phyloP scores from a whole-genome alignment of 2,888 invertebrate genomes.

The Imbricaverruca yamaguchii region DNA sequence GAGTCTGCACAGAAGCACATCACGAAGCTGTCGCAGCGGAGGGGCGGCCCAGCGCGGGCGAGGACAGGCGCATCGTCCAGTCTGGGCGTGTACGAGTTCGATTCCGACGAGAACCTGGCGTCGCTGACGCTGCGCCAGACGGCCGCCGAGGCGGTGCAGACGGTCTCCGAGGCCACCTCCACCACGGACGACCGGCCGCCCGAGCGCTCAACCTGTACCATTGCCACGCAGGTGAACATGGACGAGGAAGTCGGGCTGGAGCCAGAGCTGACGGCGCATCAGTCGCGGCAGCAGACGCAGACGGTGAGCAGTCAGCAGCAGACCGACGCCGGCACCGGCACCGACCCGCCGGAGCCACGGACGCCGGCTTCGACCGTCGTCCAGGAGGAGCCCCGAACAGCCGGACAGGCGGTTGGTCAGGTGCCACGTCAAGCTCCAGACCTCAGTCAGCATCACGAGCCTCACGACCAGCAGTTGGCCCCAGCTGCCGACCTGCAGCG shows the following conservation, averaged over 20 bases:
- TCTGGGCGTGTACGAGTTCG: constrained; percentile 18
- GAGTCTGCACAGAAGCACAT: background rate
- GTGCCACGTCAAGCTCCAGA: no score
- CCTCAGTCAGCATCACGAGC: no score
- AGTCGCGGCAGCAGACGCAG: background rate
- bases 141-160: background rate
- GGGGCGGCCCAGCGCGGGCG: background rate
- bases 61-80: background rate
- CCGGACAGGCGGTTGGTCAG: no score
- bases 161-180: constrained; percentile 4
- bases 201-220: constrained; percentile 10
- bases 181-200: background rate
- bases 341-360: no score
- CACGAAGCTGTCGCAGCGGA: background rate
- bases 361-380: no score
- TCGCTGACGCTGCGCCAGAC: constrained; percentile 3
- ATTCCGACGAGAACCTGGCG: constrained; percentile 12
- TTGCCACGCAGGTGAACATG: constrained; percentile 14
- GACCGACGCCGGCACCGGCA: background rate
- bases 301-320: background rate
- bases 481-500: no score
- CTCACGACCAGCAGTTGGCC: no score
- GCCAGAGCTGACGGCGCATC: no score
- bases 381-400: no score
- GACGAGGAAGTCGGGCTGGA: background rate